These are phyloP conservation scores for Portevinia maculata DNA, from an alignment of 2,888 invertebrate genomes.

Conservation along the genomic window DNA sequence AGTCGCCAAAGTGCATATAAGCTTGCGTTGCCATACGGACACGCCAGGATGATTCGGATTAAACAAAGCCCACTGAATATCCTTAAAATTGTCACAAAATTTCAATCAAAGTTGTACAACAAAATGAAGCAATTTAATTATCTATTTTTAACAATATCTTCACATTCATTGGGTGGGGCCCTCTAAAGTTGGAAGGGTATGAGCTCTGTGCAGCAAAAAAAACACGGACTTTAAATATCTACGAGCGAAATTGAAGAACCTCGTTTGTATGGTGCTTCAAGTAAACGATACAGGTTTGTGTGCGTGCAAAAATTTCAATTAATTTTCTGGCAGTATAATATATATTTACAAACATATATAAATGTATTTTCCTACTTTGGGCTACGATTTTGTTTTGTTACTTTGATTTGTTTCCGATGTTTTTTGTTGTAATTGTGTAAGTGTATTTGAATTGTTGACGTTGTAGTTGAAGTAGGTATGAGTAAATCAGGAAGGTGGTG, in stretches of 20 bases:
- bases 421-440: constrained; percentile 9
- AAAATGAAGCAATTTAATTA: constrained; percentile 61
- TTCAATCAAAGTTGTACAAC: constrained; percentile 56
- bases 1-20: too few species aligned
- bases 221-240: constrained; percentile 30
- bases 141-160: constrained; percentile 61
- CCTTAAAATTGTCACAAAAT: constrained; percentile 44
- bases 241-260: constrained; percentile 60
- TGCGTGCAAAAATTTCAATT: constrained; percentile 72
- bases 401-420: not conserved
- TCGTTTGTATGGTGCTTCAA: constrained; percentile 55
- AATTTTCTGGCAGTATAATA: constrained; percentile 62
- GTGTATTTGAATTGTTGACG: constrained; percentile 28
- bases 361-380: constrained; percentile 45
- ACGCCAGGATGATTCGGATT: too few species aligned
- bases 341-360: too few species aligned
- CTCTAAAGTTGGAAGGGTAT: not conserved
- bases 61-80: too few species aligned
- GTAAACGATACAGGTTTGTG: constrained; percentile 56
- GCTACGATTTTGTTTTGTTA: constrained; percentile 32
- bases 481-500: constrained; percentile 50
- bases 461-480: constrained; percentile 51
- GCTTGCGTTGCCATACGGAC: too few species aligned
- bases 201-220: not conserved
- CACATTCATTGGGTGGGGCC: constrained; percentile 40